Base-by-base conservation (phyloP, 2,888 invertebrate species). In the Drosophila prolongata region DNA sequence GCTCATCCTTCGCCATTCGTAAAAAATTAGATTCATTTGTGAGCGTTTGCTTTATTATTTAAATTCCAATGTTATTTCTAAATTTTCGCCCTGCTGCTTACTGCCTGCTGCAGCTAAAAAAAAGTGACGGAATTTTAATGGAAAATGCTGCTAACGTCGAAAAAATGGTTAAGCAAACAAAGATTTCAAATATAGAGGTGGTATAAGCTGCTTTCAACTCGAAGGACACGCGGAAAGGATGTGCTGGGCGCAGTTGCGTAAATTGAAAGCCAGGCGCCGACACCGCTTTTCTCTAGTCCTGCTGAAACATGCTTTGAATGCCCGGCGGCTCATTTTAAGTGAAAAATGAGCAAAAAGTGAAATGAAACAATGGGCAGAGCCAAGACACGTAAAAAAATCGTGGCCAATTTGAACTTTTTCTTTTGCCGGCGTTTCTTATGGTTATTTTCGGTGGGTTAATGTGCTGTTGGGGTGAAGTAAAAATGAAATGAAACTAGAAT, bases 361-460 rank as follows among this genome's bases (percentile, higher is more conserved):
- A 90, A 89, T 86, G 80, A 91, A 91, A 91, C 90, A 91, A 91
- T 90, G 90, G 80, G 79, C 65, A 54, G 40, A 38, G 30, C 79
- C 49, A 35, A 42, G 50, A 47, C 49, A 59, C 62, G 65, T 52
- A 64, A 58, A 61, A 91, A 91, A 91, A 91, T 91, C 90, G 89
- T 89, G 90, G 91, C 90, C 90, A 91, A 91, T 91, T 91, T 91
- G 89, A 91, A 91, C 90, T 91, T 91, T 90, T 77, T 67, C 73
- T 57, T 65, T 75, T 79, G 81, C 82, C 76, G 77, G 82, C 86
- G 77, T 82, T 80, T 85, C 83, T 87, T 87, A 79, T 80, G 88
- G 86, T 75, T 74, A 78, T 78, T 85, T 88, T 82, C 77, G 88
- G 86, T 86, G 79, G 88, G 85, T 86, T 85, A 85, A 85, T 86